Conservation (phyloP, 2,113 vertebrate species). For the Phrynocephalus versicolor region DNA sequence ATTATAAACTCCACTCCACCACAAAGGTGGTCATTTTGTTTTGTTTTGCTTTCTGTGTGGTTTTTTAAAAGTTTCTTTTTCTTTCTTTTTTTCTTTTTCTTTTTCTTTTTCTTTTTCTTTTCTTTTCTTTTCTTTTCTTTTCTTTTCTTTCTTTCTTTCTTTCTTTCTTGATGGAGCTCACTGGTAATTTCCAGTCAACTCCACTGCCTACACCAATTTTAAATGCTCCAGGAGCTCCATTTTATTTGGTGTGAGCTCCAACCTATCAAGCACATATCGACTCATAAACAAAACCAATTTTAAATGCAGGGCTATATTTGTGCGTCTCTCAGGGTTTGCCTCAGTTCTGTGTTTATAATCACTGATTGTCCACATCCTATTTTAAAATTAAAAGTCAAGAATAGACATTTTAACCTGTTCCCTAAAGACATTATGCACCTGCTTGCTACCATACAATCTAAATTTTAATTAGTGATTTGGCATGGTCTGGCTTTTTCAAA, state of each 20-base stretch:
- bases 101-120: too few relatives aligned
- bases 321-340: conserved; percentile 8
- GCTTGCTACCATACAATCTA: conserved; percentile 40
- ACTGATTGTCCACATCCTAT: conserved; percentile 3
- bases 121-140: too few relatives aligned
- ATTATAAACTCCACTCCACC: neutral
- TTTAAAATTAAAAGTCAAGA: conserved; percentile 36
- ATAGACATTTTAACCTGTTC: conserved; percentile 26
- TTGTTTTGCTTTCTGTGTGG: too few relatives aligned
- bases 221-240: neutral
- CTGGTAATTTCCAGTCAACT: neutral
- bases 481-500: conserved; percentile 68
- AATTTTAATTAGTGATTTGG: conserved; percentile 72
- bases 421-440: conserved; percentile 55
- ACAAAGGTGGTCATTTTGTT: too few relatives aligned
- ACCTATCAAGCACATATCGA: too few relatives aligned
- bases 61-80: too few relatives aligned
- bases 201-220: neutral
- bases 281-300: neutral
- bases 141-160: too few relatives aligned
- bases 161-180: too few relatives aligned
- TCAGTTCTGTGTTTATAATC: conserved; percentile 14
- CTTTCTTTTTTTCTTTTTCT: too few relatives aligned
- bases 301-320: conserved; percentile 1
- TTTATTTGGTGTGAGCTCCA: neutral